Evolutionary conservation across 1,140 invertebrate species (phyloP).

Genomic region (Limonius californicus): DNA sequence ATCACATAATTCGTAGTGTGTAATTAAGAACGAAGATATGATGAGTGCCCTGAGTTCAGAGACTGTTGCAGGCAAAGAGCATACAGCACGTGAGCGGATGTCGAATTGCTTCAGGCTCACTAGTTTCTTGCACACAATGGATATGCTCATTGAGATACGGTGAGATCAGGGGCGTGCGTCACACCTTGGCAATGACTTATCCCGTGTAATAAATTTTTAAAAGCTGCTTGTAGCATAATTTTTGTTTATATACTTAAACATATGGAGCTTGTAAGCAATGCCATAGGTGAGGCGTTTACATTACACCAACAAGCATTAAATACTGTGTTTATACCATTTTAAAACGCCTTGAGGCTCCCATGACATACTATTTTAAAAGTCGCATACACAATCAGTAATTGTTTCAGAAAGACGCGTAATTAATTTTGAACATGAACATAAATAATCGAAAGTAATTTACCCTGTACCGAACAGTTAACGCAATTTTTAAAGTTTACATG

Average conservation of each 20-base stretch:
- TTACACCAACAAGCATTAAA: no score
- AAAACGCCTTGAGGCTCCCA: no score
- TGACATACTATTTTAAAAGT: no score
- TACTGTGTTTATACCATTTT: no score
- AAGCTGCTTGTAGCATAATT: neutral
- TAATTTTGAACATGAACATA: no score
- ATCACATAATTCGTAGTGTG: slow-evolving; percentile 33
- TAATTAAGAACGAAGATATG: slow-evolving; percentile 33
- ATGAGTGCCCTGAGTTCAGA: slow-evolving; percentile 25
- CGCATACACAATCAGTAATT: no score
- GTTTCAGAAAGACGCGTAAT: no score
- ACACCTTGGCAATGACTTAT: slow-evolving; percentile 13
- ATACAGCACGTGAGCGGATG: slow-evolving; percentile 33
- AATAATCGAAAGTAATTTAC: no score
- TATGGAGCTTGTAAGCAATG: no score
- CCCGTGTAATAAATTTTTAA: neutral
- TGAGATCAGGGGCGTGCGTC: slow-evolving; percentile 23
- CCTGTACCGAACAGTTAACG: no score
- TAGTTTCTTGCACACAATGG: slow-evolving; percentile 21
- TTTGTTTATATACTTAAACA: neutral
- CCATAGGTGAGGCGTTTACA: no score
- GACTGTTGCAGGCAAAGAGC: slow-evolving; percentile 19
- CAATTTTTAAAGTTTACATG: no score
- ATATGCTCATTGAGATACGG: slow-evolving; percentile 20
- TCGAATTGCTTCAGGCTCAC: slow-evolving; percentile 14